Base-by-base conservation (phyloP, 2,113 vertebrate genomes). In the Romanogobio albipinnatus region DNA sequence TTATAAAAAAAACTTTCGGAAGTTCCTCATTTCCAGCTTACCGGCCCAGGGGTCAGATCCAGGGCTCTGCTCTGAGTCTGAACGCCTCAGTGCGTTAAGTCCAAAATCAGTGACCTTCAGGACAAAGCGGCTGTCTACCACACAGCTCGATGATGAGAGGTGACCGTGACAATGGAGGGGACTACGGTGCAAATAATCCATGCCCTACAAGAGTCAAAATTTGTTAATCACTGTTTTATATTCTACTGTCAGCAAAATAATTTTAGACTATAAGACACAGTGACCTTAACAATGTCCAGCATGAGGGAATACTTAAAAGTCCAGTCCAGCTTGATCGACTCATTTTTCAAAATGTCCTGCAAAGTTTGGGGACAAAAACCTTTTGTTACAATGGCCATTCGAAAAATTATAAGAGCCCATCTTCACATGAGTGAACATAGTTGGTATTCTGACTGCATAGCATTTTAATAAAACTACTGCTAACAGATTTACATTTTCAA, bases 61-160 rank as follows among this genome's bases (percentile, higher is more conserved):
- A 81, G 51, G 62, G 43, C 56, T 82, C 70, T 26, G n/a, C 43
- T 36, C 73, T 26, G 66, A 9, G 45, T 11, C 59, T 17, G 62
- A 51, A 39, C 82, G 43, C 76, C 90, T 89, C 62, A 90, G 84
- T 39, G 59, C 2, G 4, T 68, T 82, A 9, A 90, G 82, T 19
- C 88, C 87, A 43, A 88, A 90, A 85, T 90, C 90, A 5, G 90
- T 91, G 76, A 90, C 88, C 84, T 91, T 91, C 29, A 91, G 78
- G 61, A 92, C 87, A 56, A 90, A 90, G 53, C 86, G 83, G 56
- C 90, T 91, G 87, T 91, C 90, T 76, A 91, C 89, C 77, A 92
- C 89, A 33, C 89, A 92, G 89, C 90, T 91, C 1, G 83, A 86
- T 61, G 90, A 92, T 14, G 86, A 86, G 47, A 90, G 87, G 66